Base-by-base conservation (phyloP, 2,797 vertebrate genomes). In the Scleropages formosus region DNA sequence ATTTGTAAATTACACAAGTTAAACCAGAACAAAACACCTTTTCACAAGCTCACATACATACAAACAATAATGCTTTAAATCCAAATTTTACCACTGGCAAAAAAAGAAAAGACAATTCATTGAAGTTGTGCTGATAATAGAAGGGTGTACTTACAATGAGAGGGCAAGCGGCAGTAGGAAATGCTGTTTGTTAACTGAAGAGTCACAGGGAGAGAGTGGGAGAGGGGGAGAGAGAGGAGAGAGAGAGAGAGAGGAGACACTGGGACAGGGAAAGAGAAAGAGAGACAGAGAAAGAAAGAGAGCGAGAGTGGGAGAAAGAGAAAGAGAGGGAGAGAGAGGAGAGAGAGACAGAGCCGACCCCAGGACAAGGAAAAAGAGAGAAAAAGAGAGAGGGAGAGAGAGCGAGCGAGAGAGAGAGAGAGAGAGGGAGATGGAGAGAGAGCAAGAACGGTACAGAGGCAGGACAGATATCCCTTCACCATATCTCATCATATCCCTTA, bases 61-160 rank as follows among this genome's bases (percentile, higher is more conserved):
- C 26, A 63, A 39, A 63, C 18, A 16, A 26, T 44, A 31, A 39
- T 22, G 24, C 44, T 4, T 26, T 51, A 11, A 53, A 63, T 18
- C 46, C 39, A 46, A 11, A 65, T 58, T 59, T 59, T 24, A 64
- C 75, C 27, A 60, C 12, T 63, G 24, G 51, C 47, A 63, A 62
- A 70, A 31, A 70, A 31, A 76, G 70, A 76, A 63, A 67, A 88
- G 87, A 87, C 86, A 86, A 90, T 91, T 70, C 59, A 76, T 70
- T 71, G 46, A 76, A 88, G 46, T 24, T 89, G 90, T 87, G 88
- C 88, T 89, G 89, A 93, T 89, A 91, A 92, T 87, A 93, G 93
- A 95, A 93, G 90, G 88, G 85, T 94, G 92, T 97, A 98, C 96
- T 98, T 96, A 98, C 96, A 96, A 93, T 91, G 91, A 92, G 91